Conservation (phyloP, 2,797 vertebrate genomes). For the Denticeps clupeoides region DNA sequence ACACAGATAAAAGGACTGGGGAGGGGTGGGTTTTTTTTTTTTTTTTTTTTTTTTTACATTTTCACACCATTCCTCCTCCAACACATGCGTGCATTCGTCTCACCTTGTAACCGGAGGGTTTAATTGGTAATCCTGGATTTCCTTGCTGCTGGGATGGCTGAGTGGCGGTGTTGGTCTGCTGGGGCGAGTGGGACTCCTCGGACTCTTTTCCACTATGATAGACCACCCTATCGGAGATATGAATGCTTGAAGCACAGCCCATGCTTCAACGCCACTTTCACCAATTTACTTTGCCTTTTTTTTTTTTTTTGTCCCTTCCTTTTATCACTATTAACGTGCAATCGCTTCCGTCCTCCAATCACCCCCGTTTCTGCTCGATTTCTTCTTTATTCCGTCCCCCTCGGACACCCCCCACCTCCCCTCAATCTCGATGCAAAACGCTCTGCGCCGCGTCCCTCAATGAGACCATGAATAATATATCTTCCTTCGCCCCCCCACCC, state of each 20-base stretch:
- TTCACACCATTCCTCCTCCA: neutral
- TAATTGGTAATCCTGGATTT: constrained; percentile 81
- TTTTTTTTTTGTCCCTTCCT: too few species aligned
- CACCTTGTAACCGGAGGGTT: constrained; percentile 78
- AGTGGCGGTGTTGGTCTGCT: constrained; percentile 79
- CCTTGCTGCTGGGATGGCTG: constrained; percentile 69
- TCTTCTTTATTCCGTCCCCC: constrained; percentile 20
- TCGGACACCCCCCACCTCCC: constrained; percentile 11
- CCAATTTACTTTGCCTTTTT: constrained; percentile 44
- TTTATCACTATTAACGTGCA: too few species aligned
- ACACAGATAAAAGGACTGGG: too few species aligned
- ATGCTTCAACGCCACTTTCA: constrained; percentile 75
- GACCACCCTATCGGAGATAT: constrained; percentile 84
- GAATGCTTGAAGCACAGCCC: constrained; percentile 98
- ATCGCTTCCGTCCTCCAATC: constrained; percentile 48
- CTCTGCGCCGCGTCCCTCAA: constrained; percentile 44
- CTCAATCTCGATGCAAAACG: constrained; percentile 41
- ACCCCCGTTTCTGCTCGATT: constrained; percentile 33
- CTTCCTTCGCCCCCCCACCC: constrained; percentile 30
- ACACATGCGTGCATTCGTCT: constrained; percentile 39
- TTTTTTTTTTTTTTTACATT: too few species aligned
- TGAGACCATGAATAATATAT: constrained; percentile 58
- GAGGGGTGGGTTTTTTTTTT: too few species aligned
- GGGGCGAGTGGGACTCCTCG: constrained; percentile 80
- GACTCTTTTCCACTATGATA: constrained; percentile 85